Evolutionary conservation across 2,888 invertebrate genomes (phyloP).

Genomic region (Mallateleia sp.): DNA sequence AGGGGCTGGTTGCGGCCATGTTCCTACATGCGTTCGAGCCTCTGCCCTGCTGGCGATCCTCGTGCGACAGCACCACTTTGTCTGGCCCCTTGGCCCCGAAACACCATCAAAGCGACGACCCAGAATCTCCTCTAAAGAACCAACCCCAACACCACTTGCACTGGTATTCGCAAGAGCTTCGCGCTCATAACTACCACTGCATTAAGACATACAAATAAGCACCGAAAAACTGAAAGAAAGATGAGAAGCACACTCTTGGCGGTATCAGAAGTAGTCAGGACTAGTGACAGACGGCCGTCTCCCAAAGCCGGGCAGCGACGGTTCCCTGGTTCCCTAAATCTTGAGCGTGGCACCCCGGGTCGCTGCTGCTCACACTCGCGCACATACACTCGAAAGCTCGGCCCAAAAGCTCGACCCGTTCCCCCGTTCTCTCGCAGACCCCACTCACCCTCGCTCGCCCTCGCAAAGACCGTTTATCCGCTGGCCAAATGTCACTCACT

Average conservation of each 20-base stretch:
- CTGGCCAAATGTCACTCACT: conserved; percentile 87
- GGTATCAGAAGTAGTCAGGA: conserved; percentile 46
- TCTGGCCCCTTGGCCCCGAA: conserved; percentile 73
- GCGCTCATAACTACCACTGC: conserved; percentile 67
- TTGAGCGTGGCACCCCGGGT: conserved; percentile 10
- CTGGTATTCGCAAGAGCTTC: conserved; percentile 61
- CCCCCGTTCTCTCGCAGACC: conserved; percentile 66
- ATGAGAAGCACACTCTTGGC: conserved; percentile 22
- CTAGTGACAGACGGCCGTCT: conserved; percentile 5
- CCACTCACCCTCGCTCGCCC: conserved; percentile 59
- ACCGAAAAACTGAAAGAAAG: conserved; percentile 15
- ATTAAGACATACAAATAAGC: conserved; percentile 28
- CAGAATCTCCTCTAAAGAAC: conserved; percentile 30
- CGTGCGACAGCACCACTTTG: conserved; percentile 82
- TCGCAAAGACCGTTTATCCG: conserved; percentile 79
- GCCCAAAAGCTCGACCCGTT: conserved; percentile 3
- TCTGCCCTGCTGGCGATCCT: conserved; percentile 89
- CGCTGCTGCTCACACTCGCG: conserved; percentile 66
- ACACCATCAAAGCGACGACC: conserved; percentile 55
- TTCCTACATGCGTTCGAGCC: conserved; percentile 90
- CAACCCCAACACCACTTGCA: conserved; percentile 56
- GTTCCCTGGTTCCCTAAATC: conserved; percentile 42
- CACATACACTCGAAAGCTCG: conserved; percentile 34
- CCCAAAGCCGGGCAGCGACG: conserved; percentile 25
- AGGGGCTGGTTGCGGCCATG: conserved; percentile 90